Base-by-base conservation (phyloP, 2,113 vertebrate species). In the Callospermophilus lateralis region DNA sequence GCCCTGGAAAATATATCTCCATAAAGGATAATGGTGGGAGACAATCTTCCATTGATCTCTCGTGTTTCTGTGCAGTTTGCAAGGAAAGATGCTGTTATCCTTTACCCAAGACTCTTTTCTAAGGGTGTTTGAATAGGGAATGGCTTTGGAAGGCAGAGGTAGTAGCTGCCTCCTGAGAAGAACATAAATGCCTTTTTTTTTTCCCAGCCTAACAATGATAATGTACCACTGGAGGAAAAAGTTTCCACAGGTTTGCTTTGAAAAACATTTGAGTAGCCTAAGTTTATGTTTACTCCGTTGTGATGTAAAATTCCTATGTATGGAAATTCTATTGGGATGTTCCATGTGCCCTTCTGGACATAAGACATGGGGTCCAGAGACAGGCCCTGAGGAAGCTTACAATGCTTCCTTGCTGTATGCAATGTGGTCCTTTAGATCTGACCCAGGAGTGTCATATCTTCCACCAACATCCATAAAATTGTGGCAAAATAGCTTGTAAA, bases 31-130 rank as follows among this genome's bases (percentile, higher is more conserved):
- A 63, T 58, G 2, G 39, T 84, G 24, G 30, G 67, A 70, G 51
- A 77, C 3, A 93, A 20, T 65, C 78, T 8, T 93, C 61, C 16
- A 30, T 3, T 30, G 24, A 3, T 48, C 24, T 84, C 16, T 55
- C 53, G 15, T 85, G 53, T 89, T 79, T 58, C 7, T 53, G 30
- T 0, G 48, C 7, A 30, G 81, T 84, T 88, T 83, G 34, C 45
- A 89, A 89, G 77, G 7, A 53, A 37, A 79, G 6, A 4, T 51
- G 58, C 42, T 17, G 39, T 8, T 55, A 22, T 37, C 8, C 79
- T 94, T 84, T 95, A 19, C 39, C 26, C 3, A 22, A 42, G 63
- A 39, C 8, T 48, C 30, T 20, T 55, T 95, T 97, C 73, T 45
- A 55, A 68, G 32, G 28, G 80, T 53, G 15, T 73, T 55, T 90